Conservation (phyloP, 2,888 invertebrate species). For the Tethea ocularis region DNA sequence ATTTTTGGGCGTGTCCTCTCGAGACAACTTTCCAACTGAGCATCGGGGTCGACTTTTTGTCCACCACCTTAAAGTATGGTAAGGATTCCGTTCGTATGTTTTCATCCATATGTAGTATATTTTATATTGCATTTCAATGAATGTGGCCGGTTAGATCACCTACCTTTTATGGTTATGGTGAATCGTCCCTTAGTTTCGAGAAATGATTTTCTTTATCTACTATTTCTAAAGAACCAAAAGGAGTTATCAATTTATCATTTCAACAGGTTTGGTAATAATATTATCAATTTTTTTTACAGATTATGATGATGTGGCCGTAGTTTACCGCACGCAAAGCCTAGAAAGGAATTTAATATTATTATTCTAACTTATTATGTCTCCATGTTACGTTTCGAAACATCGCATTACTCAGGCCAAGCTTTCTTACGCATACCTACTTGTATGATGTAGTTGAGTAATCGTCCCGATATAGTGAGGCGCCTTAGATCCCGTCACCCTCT, state of each 20-base stretch:
- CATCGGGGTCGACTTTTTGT: conserved; percentile 56
- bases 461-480: conserved; percentile 63
- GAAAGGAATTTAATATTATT: too few relatives aligned
- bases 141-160: not conserved
- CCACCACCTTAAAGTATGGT: conserved; percentile 37
- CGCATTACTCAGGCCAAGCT: conserved; percentile 31
- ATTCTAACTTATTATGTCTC: too few relatives aligned
- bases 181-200: too few relatives aligned
- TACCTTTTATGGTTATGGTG: too few relatives aligned
- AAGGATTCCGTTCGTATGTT: conserved; percentile 27
- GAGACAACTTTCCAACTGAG: conserved; percentile 64
- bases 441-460: conserved; percentile 63
- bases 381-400: conserved; percentile 11
- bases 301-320: too few relatives aligned
- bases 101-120: not conserved
- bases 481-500: conserved; percentile 48
- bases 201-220: too few relatives aligned
- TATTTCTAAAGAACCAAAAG: too few relatives aligned
- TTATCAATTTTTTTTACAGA: too few relatives aligned
- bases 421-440: conserved; percentile 22
- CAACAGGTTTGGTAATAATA: too few relatives aligned
- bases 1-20: conserved; percentile 50
- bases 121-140: not conserved
- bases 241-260: too few relatives aligned
- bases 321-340: too few relatives aligned